Conservation (phyloP, 2,797 vertebrate species). For the Myoxocephalus aenaeus region DNA sequence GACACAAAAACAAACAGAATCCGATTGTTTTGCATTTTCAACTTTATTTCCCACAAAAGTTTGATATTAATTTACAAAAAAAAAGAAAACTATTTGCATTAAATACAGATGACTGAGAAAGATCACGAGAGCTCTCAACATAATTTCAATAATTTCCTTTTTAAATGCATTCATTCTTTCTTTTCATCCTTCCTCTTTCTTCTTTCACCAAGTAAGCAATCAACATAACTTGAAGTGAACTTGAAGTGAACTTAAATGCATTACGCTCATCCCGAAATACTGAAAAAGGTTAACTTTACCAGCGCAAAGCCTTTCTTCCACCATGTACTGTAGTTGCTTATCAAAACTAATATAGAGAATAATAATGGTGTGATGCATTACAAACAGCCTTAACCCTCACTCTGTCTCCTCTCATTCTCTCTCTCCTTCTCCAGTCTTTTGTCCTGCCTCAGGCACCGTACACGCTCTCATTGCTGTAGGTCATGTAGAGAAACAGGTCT, state of each 20-base stretch:
- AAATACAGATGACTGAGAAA: slow-evolving; percentile 84
- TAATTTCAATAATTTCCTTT: slow-evolving; percentile 19
- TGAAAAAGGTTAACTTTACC: slow-evolving; percentile 54
- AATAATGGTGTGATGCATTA: slow-evolving; percentile 72
- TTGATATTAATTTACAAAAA: slow-evolving; percentile 84
- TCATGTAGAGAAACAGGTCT: slow-evolving; percentile 98
- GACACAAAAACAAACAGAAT: neutral
- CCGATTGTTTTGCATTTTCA: slow-evolving; percentile 42
- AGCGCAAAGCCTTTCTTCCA: slow-evolving; percentile 38
- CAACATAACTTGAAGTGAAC: slow-evolving; percentile 42
- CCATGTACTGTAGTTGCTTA: slow-evolving; percentile 49
- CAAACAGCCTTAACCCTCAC: slow-evolving; percentile 43
- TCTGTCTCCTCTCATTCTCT: slow-evolving; percentile 36
- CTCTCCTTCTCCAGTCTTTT: slow-evolving; percentile 23
- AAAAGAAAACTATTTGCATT: slow-evolving; percentile 83
- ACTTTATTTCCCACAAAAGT: slow-evolving; percentile 81
- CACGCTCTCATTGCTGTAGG: slow-evolving; percentile 98
- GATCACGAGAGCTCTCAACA: slow-evolving; percentile 62
- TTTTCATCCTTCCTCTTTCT: slow-evolving; percentile 29
- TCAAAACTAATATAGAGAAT: slow-evolving; percentile 65
- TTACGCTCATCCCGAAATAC: slow-evolving; percentile 62
- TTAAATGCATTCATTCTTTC: slow-evolving; percentile 27
- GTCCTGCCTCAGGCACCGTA: slow-evolving; percentile 90
- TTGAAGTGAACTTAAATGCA: slow-evolving; percentile 51
- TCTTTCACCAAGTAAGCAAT: slow-evolving; percentile 44